These are phyloP conservation scores for Pangasius sanitwongsei DNA, from an alignment of 2,797 vertebrate species.

Conservation along the genomic window DNA sequence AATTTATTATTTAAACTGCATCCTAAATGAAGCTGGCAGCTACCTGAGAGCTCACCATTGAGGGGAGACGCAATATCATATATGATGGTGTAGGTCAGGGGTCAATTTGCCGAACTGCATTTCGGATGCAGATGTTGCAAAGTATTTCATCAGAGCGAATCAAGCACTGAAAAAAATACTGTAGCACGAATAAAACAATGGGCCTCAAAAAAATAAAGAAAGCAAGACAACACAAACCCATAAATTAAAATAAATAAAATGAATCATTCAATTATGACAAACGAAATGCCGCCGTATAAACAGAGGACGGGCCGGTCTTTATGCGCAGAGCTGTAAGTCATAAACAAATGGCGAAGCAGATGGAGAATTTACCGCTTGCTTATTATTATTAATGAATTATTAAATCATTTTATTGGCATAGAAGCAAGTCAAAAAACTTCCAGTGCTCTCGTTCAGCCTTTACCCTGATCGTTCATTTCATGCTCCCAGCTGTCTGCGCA, in stretches of 20 bases:
- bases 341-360: too few relatives aligned
- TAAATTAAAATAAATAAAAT: background rate
- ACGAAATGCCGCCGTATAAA: too few relatives aligned
- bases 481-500: background rate
- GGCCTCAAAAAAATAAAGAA: background rate
- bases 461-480: background rate
- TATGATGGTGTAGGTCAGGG: too few relatives aligned
- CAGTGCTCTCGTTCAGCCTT: background rate
- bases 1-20: background rate
- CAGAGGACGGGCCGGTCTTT: background rate
- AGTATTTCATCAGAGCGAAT: too few relatives aligned
- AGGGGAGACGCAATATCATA: too few relatives aligned
- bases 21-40: background rate
- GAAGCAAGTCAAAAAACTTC: background rate
- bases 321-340: too few relatives aligned
- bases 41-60: background rate
- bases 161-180: background rate
- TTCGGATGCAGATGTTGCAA: too few relatives aligned
- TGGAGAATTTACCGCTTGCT: too few relatives aligned
- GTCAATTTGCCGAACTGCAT: too few relatives aligned
- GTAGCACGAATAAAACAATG: background rate
- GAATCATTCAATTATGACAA: background rate
- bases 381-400: background rate
- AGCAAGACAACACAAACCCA: background rate
- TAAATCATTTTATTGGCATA: background rate